A percentile compares a stretch with the other conserved stretches of the same genome.
Evolutionary conservation across 64 coral and sea anemone species (phyloP).

Genomic region (Stichodactyla mertensii): DNA sequence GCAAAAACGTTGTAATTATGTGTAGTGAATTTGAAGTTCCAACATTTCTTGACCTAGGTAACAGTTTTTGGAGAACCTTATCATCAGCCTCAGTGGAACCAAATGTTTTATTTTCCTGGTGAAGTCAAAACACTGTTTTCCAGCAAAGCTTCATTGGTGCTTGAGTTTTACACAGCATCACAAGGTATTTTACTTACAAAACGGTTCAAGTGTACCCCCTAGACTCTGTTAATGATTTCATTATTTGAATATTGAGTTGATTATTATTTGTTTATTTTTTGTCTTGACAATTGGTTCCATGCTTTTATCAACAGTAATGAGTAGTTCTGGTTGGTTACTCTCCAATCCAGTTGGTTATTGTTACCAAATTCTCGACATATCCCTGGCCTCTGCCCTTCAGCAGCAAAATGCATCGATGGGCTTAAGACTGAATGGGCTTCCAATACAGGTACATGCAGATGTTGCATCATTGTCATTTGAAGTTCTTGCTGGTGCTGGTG

Average conservation of each 20-base stretch:
- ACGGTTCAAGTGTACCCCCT: too few species aligned
- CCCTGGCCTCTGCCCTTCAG: slow-evolving; percentile 20
- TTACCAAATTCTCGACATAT: slow-evolving; percentile 28
- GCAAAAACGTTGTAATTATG: too few species aligned
- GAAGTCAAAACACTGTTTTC: slow-evolving; percentile 49
- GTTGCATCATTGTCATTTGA: background rate
- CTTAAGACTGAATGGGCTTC: slow-evolving; percentile 32
- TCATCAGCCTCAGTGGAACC: slow-evolving; percentile 84
- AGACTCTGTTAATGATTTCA: too few species aligned
- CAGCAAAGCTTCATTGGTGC: slow-evolving; percentile 32
- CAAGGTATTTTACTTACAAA: slow-evolving; percentile 27
- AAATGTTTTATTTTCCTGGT: slow-evolving; percentile 61
- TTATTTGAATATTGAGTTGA: too few species aligned
- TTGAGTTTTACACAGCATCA: slow-evolving; percentile 66
- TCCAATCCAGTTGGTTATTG: slow-evolving; percentile 42
- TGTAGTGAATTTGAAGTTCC: background rate
- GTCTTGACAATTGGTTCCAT: background rate
- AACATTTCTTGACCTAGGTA: slow-evolving; percentile 8
- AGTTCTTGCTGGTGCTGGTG: too few species aligned
- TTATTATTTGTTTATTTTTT: background rate
- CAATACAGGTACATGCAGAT: slow-evolving; percentile 33
- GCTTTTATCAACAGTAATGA: slow-evolving; percentile 6
- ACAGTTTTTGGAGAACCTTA: slow-evolving; percentile 49
- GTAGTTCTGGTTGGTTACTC: slow-evolving; percentile 34
- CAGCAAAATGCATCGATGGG: slow-evolving; percentile 35